Conservation (phyloP, 1,140 invertebrate genomes). For the Eriosoma lanigerum region DNA sequence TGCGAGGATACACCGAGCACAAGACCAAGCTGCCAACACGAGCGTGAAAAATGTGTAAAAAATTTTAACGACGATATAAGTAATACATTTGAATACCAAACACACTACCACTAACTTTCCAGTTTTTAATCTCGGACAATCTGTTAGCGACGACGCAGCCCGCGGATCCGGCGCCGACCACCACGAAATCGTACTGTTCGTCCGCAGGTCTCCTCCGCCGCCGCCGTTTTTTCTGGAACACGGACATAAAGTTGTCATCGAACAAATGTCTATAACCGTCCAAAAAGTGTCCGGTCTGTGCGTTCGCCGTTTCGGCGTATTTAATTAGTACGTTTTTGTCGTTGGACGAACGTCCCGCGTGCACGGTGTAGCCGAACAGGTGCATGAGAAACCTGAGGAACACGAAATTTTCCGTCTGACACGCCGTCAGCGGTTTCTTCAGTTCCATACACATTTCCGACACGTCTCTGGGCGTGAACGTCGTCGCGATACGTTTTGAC, state of each 20-base stretch:
- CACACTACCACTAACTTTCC: slow-evolving; percentile 54
- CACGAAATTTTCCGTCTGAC: slow-evolving; percentile 62
- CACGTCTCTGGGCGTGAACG: slow-evolving; percentile 62
- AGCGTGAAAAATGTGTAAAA: too few species aligned
- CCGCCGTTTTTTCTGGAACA: slow-evolving; percentile 47
- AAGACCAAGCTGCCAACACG: too few species aligned
- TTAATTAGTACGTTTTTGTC: slow-evolving; percentile 9
- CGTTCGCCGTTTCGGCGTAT: background rate
- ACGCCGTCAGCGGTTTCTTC: slow-evolving; percentile 58
- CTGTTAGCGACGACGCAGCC: slow-evolving; percentile 55
- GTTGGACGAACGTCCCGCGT: slow-evolving; percentile 52
- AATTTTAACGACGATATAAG: too few species aligned
- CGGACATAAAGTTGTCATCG: slow-evolving; percentile 37
- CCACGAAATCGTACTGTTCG: slow-evolving; percentile 62
- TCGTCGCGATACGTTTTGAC: background rate
- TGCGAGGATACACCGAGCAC: too few species aligned
- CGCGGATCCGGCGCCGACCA: slow-evolving; percentile 61
- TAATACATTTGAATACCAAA: too few species aligned
- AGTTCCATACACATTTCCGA: slow-evolving; percentile 59
- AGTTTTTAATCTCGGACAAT: slow-evolving; percentile 54
- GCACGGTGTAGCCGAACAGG: slow-evolving; percentile 63
- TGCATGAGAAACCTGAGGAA: slow-evolving; percentile 63
- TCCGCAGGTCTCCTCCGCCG: background rate
- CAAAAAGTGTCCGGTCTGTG: slow-evolving; percentile 34
- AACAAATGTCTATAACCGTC: slow-evolving; percentile 52